phyloP scores from a whole-genome alignment of 2,888 invertebrate genomes.

The Melanophora roralis region DNA sequence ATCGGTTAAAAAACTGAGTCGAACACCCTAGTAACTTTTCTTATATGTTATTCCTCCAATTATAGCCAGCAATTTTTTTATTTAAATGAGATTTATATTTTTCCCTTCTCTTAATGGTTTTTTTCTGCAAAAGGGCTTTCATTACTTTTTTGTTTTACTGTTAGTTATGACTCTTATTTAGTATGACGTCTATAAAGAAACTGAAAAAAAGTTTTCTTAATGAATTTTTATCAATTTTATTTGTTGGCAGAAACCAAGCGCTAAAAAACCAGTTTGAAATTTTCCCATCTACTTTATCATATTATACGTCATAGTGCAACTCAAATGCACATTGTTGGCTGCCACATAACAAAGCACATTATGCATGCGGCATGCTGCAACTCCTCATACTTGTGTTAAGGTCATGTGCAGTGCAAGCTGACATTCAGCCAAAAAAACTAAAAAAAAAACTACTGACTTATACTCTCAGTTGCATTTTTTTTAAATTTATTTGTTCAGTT shows the following conservation, averaged over 20 bases:
- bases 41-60: too few relatives aligned
- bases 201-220: conserved; percentile 35
- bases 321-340: conserved; percentile 32
- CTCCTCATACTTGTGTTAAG: conserved; percentile 41
- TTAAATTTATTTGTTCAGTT: conserved; percentile 9
- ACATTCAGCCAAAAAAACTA: conserved; percentile 29
- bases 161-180: background rate
- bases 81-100: conserved; percentile 13
- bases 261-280: conserved; percentile 68
- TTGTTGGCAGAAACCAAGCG: background rate
- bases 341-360: conserved; percentile 49
- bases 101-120: background rate
- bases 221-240: conserved; percentile 47
- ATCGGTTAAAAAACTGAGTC: too few relatives aligned
- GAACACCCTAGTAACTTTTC: too few relatives aligned
- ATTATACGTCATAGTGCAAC: background rate
- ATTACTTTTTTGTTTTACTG: background rate
- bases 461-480: background rate
- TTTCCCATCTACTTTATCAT: conserved; percentile 68
- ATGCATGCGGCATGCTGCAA: conserved; percentile 53
- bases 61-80: conserved; percentile 7
- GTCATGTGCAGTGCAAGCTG: conserved; percentile 58
- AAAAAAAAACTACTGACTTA: conserved; percentile 41
- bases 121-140: conserved; percentile 48
- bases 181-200: conserved; percentile 16